Evolutionary conservation across 1,140 invertebrate genomes (phyloP), one percentile per base, ranked within the genome.

Genomic region (Heliconius eleuchia): DNA sequence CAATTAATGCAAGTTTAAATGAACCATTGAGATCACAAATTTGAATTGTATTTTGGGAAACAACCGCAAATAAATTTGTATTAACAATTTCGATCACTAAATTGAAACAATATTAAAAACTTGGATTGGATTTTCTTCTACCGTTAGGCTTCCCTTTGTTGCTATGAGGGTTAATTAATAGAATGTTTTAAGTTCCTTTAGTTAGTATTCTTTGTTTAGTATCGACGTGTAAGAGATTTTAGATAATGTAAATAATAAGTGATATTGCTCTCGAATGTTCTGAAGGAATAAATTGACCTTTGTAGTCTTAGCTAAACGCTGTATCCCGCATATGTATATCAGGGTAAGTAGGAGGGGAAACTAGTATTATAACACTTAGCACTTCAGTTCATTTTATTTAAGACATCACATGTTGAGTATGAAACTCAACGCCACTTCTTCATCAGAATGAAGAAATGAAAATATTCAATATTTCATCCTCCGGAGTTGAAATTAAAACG

Each of bases 1-100:
- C 60, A 66, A 76, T 76, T 76, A 60, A 60, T 75, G 27, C 42
- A 19, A 70, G 37, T 66, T 76, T 74, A 74, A 66, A 18, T 30
- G 13, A 66, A 13, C 37, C 11, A 70, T 30, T 39, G 34, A 39
- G n/a, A 76, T 39, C 19, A 13, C 34, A 46, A 66, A 76, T 23
- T 76, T 27, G 13, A 66, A 66, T 76, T 66, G 18, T 66, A 37
- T 76, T 76, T 42, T n/a, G 73, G 8, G 27, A 23, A 74, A 74
- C 50, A 57, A 8, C 39, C 19, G 27, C 55, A 66, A 66, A 27
- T 66, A 66, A 66, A 66, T 66, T 66, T 66, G 8, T 66, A 18
- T 66, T 66, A 66, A 66, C 27, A 66, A 30, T 66, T 30, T 66
- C 13, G 60, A 66, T 66, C 60, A 27, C 27, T 30, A 66, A 27